Percentiles rank a stretch among this genome's conserved stretches.
Evolutionary conservation across 2,797 vertebrate species (phyloP).

Genomic region (Tympanoctomys barrerae): DNA sequence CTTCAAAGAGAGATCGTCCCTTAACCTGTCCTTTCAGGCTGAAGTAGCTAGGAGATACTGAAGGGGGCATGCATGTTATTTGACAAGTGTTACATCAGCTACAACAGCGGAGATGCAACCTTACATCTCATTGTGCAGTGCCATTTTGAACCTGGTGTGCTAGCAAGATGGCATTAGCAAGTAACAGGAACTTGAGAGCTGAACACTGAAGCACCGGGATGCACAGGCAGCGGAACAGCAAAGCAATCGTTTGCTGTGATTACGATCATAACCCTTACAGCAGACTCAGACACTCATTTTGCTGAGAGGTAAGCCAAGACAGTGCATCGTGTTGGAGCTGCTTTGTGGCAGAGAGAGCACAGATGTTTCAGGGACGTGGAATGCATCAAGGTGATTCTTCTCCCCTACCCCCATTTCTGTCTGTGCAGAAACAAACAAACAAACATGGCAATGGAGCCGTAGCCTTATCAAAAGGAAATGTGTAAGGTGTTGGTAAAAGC

Average conservation of each 20-base stretch:
- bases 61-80: conserved; percentile 93
- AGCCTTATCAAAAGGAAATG: background rate
- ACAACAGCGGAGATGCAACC: conserved; percentile 93
- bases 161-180: conserved; percentile 90
- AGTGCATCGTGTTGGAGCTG: conserved; percentile 39
- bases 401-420: accelerated
- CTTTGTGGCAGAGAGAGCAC: conserved; percentile 69
- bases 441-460: accelerated
- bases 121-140: conserved; percentile 80
- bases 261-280: conserved; percentile 85
- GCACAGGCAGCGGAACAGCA: conserved; percentile 88
- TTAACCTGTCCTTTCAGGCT: conserved; percentile 92
- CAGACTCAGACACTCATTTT: conserved; percentile 82
- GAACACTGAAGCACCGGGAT: conserved; percentile 88
- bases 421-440: background rate
- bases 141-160: conserved; percentile 92
- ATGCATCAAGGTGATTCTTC: background rate
- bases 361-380: conserved; percentile 66
- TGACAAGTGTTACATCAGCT: conserved; percentile 92
- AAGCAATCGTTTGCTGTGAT: conserved; percentile 84
- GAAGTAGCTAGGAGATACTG: conserved; percentile 90
- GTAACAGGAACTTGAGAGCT: conserved; percentile 91
- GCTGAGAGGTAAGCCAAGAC: conserved; percentile 8
- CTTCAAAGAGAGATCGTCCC: conserved; percentile 90
- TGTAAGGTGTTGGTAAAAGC: background rate